Percentiles rank a stretch among this genome's conserved stretches.
Conservation (phyloP, 1,140 invertebrate species). For the Venturia canescens region DNA sequence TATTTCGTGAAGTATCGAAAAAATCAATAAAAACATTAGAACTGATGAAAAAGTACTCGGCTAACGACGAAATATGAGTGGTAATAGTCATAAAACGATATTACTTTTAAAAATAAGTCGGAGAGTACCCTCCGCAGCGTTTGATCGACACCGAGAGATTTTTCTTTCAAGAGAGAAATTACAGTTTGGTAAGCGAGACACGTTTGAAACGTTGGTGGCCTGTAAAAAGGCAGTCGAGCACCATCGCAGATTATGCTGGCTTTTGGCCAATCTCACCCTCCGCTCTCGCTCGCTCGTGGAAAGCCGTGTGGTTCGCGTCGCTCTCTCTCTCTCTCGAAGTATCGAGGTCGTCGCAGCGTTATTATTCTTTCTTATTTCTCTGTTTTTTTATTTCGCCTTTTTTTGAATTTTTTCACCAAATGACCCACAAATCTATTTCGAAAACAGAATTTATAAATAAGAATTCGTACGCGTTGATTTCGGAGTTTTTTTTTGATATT, state of each 20-base stretch:
- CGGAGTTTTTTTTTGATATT: conserved; percentile 31
- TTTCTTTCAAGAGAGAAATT: not conserved
- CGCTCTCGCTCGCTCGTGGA: conserved; percentile 35
- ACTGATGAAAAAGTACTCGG: too few relatives aligned
- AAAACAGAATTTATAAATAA: conserved; percentile 65
- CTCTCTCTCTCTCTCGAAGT: not conserved
- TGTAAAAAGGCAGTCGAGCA: conserved; percentile 63
- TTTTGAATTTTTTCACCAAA: conserved; percentile 51
- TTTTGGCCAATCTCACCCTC: conserved; percentile 59
- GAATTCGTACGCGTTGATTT: conserved; percentile 35
- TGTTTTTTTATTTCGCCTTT: conserved; percentile 51
- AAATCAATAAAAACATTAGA: too few relatives aligned
- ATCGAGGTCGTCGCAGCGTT: conserved; percentile 8
- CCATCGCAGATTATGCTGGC: conserved; percentile 66
- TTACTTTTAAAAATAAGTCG: too few relatives aligned
- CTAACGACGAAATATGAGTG: too few relatives aligned
- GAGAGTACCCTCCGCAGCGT: too few relatives aligned
- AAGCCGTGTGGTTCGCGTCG: not conserved
- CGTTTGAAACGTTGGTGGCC: conserved; percentile 52
- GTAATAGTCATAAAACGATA: too few relatives aligned
- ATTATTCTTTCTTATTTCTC: conserved; percentile 18
- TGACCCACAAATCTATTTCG: conserved; percentile 66
- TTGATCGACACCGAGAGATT: not conserved
- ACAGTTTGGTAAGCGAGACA: conserved; percentile 57
- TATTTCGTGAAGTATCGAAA: too few relatives aligned